These are phyloP conservation scores for Platysternon megacephalum DNA, from an alignment of 2,113 vertebrate species.

Conservation along the genomic window DNA sequence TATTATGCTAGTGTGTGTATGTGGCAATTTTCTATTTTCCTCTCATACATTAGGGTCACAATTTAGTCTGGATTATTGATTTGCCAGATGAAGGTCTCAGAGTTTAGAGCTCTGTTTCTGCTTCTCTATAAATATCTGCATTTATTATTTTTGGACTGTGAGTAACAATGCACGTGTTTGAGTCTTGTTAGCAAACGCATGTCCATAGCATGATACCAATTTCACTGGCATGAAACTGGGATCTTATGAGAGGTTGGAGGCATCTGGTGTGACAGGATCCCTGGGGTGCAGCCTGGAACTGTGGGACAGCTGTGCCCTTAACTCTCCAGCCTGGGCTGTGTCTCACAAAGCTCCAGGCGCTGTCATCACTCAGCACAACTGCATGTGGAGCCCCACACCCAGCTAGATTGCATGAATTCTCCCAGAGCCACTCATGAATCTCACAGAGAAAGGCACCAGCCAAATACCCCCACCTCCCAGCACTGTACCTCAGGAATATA, in stretches of 20 bases:
- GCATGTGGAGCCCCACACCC: too few relatives aligned
- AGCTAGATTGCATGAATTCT: too few relatives aligned
- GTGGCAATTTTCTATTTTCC: conserved; percentile 64
- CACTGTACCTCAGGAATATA: too few relatives aligned
- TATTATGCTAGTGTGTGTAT: conserved; percentile 60
- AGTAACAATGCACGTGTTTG: background rate
- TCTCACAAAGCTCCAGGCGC: too few relatives aligned
- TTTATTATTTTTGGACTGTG: background rate
- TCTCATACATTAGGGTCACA: conserved; percentile 44
- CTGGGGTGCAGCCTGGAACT: too few relatives aligned
- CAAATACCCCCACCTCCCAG: too few relatives aligned
- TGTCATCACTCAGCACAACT: too few relatives aligned
- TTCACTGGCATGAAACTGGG: background rate
- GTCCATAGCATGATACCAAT: background rate
- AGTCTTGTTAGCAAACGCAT: background rate
- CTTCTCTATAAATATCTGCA: conserved; percentile 58
- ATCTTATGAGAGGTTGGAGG: background rate
- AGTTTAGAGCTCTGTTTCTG: conserved; percentile 1
- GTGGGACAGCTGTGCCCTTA: too few relatives aligned
- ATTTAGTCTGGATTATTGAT: conserved; percentile 55
- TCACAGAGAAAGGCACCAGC: too few relatives aligned
- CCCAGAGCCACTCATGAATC: too few relatives aligned
- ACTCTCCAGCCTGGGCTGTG: too few relatives aligned
- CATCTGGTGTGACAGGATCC: background rate
- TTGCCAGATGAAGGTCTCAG: conserved; percentile 30